Evolutionary conservation across 2,113 vertebrate genomes (phyloP).

Genomic region (Grammomys surdaster): DNA sequence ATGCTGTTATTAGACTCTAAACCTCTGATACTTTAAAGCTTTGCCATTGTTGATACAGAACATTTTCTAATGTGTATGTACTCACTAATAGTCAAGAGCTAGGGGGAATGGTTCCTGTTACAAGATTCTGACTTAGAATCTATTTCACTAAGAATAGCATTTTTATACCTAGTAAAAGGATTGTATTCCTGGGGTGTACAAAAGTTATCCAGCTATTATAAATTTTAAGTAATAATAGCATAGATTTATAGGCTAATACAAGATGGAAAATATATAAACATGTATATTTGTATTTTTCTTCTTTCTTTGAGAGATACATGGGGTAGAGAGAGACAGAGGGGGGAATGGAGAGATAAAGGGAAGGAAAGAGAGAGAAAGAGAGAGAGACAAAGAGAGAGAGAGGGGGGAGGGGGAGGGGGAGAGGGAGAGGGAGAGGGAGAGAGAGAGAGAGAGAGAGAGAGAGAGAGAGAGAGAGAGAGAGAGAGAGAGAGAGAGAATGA

Average conservation of each 20-base stretch:
- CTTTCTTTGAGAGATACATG: not conserved
- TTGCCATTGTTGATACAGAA: not conserved
- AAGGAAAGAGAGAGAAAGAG: rapidly evolving
- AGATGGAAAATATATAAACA: not conserved
- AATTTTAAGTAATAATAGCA: not conserved
- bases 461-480: not conserved
- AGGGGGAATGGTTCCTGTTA: not conserved
- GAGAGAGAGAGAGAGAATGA: not conserved
- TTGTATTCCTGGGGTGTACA: not conserved
- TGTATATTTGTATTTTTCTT: not conserved
- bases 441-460: not conserved
- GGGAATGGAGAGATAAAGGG: rapidly evolving
- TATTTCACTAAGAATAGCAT: not conserved
- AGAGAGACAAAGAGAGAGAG: rapidly evolving
- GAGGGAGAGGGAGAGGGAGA: not conserved
- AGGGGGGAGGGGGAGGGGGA: too few relatives aligned
- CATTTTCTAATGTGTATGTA: not conserved
- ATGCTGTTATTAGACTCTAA: constrained; percentile 18
- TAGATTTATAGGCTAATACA: not conserved
- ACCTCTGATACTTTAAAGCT: constrained; percentile 10
- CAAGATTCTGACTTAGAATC: not conserved
- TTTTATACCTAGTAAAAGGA: not conserved
- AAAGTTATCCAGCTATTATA: not conserved
- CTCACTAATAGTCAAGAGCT: not conserved
- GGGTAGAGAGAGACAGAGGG: not conserved